These are phyloP conservation scores for Vanacampus margaritifer DNA, from an alignment of 2,113 vertebrate species.

Conservation along the genomic window DNA sequence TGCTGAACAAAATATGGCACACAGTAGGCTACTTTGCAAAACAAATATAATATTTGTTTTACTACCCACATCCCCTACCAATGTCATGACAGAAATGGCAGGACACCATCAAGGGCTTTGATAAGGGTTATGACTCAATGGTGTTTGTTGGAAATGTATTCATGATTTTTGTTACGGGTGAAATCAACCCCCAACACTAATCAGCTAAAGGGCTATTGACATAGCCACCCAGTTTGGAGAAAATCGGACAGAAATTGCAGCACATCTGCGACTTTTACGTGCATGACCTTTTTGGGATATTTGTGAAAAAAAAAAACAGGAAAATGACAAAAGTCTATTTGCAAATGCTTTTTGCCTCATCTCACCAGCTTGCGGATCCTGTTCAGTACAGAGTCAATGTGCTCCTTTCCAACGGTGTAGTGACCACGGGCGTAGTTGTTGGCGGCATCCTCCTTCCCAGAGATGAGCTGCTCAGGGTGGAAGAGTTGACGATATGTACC, in stretches of 20 bases:
- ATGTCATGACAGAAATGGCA: no score
- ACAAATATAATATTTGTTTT: no score
- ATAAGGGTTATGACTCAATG: background rate
- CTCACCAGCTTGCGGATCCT: conserved; percentile 67
- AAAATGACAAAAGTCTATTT: background rate
- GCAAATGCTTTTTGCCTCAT: background rate
- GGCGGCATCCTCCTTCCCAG: conserved; percentile 66
- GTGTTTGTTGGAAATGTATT: background rate
- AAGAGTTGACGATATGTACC: conserved; percentile 62
- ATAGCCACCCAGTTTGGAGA: background rate
- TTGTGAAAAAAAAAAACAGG: no score
- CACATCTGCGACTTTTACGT: background rate
- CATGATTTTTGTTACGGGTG: background rate
- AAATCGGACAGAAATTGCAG: background rate
- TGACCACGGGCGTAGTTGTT: conserved; percentile 69
- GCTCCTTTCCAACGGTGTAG: conserved; percentile 66
- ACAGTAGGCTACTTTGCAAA: no score
- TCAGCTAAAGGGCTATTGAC: no score
- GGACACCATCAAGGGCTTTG: background rate
- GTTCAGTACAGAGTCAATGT: conserved; percentile 60
- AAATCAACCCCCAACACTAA: no score
- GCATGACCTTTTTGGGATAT: background rate
- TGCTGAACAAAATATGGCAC: no score
- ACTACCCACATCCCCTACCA: no score
- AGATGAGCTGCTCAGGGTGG: conserved; percentile 68